Conservation (phyloP, 1,140 invertebrate species). For the Gonatopus flavifemur region DNA sequence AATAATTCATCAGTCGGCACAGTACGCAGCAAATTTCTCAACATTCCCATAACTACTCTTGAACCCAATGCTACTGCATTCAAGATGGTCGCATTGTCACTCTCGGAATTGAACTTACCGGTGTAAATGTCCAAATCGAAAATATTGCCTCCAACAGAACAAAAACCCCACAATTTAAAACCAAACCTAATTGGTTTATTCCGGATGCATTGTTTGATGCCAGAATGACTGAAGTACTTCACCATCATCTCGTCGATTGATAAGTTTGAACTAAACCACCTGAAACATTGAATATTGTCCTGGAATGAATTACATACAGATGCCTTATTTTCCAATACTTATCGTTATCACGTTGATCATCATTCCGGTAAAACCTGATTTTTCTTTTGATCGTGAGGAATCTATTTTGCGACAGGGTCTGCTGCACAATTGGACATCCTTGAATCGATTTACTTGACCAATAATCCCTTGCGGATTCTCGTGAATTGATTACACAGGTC, state of each 20-base stretch:
- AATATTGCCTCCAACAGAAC: not conserved
- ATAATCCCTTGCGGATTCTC: constrained; percentile 1
- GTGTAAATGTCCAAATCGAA: constrained; percentile 2
- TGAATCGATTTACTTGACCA: not conserved
- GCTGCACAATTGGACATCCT: not conserved
- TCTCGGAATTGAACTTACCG: not conserved
- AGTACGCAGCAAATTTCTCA: not conserved
- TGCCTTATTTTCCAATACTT: not conserved
- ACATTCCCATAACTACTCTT: not conserved
- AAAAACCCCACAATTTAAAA: not conserved
- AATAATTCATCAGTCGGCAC: not conserved
- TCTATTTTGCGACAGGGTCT: not conserved
- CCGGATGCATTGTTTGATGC: not conserved
- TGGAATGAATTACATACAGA: not conserved
- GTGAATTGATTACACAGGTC: no score
- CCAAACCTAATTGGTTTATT: not conserved
- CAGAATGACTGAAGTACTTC: not conserved
- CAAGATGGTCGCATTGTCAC: not conserved
- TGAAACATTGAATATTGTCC: not conserved
- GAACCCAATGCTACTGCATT: not conserved
- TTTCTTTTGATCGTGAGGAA: not conserved
- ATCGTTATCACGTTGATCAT: not conserved
- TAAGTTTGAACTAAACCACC: not conserved
- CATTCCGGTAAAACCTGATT: not conserved
- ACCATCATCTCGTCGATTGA: constrained; percentile 1